phyloP scores from a whole-genome alignment of 2,797 vertebrate species.

The Threskiornis aethiopicus region DNA sequence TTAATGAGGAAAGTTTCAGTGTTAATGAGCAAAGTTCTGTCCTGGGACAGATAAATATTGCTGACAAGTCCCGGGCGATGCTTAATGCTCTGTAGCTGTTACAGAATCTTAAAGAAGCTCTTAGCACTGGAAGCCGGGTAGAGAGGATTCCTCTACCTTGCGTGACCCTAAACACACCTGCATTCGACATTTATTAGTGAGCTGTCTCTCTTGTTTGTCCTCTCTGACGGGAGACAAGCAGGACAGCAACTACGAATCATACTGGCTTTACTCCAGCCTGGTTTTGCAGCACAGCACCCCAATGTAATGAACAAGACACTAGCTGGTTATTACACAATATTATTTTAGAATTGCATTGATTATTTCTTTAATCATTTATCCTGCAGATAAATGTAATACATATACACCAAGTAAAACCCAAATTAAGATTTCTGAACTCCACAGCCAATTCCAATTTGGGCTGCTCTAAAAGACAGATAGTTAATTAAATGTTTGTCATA shows the following conservation, averaged over 20 bases:
- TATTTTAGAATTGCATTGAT: not conserved
- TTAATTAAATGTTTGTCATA: not conserved
- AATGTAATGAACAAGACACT: not conserved
- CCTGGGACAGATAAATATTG: not conserved
- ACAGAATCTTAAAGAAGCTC: not conserved
- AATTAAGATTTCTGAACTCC: not conserved
- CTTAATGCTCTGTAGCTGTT: not conserved
- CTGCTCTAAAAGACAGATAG: not conserved
- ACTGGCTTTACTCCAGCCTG: not conserved
- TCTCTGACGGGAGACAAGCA: not conserved
- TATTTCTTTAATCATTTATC: not conserved
- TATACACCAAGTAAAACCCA: not conserved
- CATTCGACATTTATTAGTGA: not conserved
- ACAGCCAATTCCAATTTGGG: not conserved
- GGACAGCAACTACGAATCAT: not conserved
- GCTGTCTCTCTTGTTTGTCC: slow-evolving; percentile 5
- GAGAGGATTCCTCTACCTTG: not conserved
- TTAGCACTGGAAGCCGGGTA: not conserved
- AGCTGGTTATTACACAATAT: not conserved
- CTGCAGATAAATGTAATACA: not conserved
- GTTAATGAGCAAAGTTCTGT: slow-evolving; percentile 6
- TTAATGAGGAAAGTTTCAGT: not conserved
- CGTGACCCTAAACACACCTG: not conserved
- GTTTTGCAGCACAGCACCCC: not conserved
- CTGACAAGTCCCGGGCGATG: not conserved